Base-by-base conservation (phyloP, 1,140 invertebrate species). In the Lucilia cuprina region DNA sequence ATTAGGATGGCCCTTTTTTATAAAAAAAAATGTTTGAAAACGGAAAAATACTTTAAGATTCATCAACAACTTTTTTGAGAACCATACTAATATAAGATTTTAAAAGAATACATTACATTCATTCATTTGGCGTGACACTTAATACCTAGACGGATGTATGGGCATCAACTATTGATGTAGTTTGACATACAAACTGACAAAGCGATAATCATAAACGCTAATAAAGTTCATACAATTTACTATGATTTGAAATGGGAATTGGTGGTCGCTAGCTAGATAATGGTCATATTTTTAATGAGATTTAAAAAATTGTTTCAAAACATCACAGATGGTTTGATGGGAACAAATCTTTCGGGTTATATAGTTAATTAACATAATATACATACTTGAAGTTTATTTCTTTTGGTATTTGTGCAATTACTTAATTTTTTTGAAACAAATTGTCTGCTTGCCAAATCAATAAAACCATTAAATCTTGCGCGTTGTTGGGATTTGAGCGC, bases 381-480 rank as follows among this genome's bases (percentile, higher is more conserved):
- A 41, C 3, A 3, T 41, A 41, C 8, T 5, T 41, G 35, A 5
- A 41, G 5, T 55, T 55, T 12, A 8, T 55, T 13, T 55, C 4
- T 70, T 70, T 55, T 55, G 12, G 7, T 55, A 55, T 70, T 70
- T 70, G 25, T 70, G 17, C 65, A 12, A 21, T 70, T 70, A 21
- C 10, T 70, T 70, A 70, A 70, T 70, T 65, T 65, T 70, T 70
- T 4, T 21, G 8, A 0, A 60, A 60, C 55, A 60, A 60, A 60
- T 60, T 60, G 55, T 60, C 13, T 60, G 55, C n/a, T 60, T 21
- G 10, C n/a, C 9, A 19, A 70, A 70, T 70, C 65, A 70, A 70
- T 70, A 70, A 70, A 70, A 25, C 65, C 65, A 70, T 70, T 70
- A 60, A 60, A 60, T 60, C 55, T n/a, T 60, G n/a, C n/a, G 13